phyloP scores from a whole-genome alignment of 2,113 vertebrate species.

The Boulengeromyrus knoepffleri region DNA sequence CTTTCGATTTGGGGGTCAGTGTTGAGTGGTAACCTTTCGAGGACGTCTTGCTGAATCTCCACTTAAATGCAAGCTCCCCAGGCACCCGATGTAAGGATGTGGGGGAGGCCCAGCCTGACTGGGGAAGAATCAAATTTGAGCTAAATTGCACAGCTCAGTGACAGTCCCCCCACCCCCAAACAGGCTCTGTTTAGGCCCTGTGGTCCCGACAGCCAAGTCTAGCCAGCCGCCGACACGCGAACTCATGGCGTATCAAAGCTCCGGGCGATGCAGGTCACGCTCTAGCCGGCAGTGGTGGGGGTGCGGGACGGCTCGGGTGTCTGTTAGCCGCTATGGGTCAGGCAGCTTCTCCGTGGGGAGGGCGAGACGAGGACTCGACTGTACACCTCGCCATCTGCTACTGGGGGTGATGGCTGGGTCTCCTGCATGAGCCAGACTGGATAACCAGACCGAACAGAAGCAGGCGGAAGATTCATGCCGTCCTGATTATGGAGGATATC shows the following conservation, averaged over 20 bases:
- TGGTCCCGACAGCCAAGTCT: background rate
- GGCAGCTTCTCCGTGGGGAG: background rate
- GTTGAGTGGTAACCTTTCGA: background rate
- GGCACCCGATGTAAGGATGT: background rate
- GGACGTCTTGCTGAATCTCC: background rate
- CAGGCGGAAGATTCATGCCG: background rate
- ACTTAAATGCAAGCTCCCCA: background rate
- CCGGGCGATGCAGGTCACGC: conserved; percentile 1
- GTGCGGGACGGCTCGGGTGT: background rate
- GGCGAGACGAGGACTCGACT: background rate
- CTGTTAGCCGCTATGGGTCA: conserved; percentile 11
- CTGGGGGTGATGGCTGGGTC: background rate
- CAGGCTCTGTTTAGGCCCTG: background rate
- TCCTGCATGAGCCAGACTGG: background rate
- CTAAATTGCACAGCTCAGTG: background rate
- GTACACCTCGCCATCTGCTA: conserved; percentile 1
- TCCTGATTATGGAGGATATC: background rate
- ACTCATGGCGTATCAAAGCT: background rate
- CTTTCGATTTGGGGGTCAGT: background rate
- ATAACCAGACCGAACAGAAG: background rate
- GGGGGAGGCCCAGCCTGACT: background rate
- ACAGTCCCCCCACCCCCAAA: background rate
- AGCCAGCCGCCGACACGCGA: background rate
- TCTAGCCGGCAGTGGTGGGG: background rate
- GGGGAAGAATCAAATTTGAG: background rate